Conservation (phyloP, 30 jellyfish, hydroid and myxozoan genomes). For the Hydractinia echinata region DNA sequence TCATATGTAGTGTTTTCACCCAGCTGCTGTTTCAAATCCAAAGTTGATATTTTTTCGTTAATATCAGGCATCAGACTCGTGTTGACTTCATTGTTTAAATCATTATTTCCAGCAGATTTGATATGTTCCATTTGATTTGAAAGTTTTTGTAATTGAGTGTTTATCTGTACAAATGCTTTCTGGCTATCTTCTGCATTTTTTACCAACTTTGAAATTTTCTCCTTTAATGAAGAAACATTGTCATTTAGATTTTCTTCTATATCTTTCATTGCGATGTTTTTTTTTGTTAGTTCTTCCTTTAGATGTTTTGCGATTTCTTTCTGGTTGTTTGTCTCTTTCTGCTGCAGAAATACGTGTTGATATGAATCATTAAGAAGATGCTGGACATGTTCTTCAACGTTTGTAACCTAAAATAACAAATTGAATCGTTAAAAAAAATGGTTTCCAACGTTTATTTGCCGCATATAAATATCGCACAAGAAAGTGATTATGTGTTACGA, state of each 20-base stretch:
- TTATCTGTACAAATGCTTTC: background rate
- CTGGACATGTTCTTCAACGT: background rate
- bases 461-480: too few species aligned
- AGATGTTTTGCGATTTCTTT: background rate
- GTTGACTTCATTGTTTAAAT: background rate
- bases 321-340: background rate
- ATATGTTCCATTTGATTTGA: background rate
- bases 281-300: background rate
- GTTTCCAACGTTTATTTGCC: too few species aligned
- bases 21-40: constrained; percentile 60
- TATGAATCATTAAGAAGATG: background rate
- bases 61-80: background rate
- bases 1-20: constrained; percentile 61
- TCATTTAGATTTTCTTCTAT: background rate
- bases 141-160: background rate
- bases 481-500: too few species aligned
- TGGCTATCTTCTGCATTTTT: background rate
- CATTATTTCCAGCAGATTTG: background rate
- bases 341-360: background rate
- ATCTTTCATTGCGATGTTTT: background rate
- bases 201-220: background rate
- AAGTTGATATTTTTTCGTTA: constrained; percentile 35
- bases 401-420: background rate
- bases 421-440: too few species aligned
- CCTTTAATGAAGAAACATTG: background rate